Evolutionary conservation across 2,797 vertebrate genomes (phyloP).

Genomic region (Crax fasciolata): DNA sequence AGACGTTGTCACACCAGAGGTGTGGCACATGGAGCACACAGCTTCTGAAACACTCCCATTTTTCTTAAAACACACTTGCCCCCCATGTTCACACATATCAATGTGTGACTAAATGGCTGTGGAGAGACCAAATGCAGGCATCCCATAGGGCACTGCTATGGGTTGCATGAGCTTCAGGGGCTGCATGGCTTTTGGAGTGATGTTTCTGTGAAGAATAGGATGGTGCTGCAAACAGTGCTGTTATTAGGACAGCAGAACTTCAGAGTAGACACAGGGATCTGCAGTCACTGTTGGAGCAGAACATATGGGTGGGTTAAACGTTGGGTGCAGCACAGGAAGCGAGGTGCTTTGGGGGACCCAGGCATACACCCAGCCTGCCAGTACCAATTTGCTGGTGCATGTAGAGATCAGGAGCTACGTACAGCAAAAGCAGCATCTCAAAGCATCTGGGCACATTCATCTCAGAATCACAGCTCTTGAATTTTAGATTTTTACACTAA

Average conservation of each 20-base stretch:
- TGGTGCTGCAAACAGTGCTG: neutral
- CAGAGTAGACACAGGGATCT: accelerated
- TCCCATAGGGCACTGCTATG: neutral
- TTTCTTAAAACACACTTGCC: neutral
- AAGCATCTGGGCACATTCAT: neutral
- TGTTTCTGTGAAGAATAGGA: neutral
- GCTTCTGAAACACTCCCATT: neutral
- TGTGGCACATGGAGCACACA: neutral
- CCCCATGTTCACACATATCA: neutral
- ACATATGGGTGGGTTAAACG: too few relatives aligned
- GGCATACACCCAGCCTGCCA: accelerated
- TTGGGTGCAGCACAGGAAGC: neutral
- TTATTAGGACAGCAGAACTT: neutral
- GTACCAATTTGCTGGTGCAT: neutral
- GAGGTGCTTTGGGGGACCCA: neutral
- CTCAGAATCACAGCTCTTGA: neutral
- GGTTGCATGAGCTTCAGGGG: neutral
- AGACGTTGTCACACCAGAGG: neutral
- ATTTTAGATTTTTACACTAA: neutral
- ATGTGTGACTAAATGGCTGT: neutral
- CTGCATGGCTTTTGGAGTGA: accelerated
- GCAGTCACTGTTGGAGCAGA: accelerated
- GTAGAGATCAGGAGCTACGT: neutral
- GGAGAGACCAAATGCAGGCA: neutral
- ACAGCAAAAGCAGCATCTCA: neutral